Evolutionary conservation across 2,888 invertebrate species (phyloP), one percentile per base, ranked within the genome.

Genomic region (Amiota minor): DNA sequence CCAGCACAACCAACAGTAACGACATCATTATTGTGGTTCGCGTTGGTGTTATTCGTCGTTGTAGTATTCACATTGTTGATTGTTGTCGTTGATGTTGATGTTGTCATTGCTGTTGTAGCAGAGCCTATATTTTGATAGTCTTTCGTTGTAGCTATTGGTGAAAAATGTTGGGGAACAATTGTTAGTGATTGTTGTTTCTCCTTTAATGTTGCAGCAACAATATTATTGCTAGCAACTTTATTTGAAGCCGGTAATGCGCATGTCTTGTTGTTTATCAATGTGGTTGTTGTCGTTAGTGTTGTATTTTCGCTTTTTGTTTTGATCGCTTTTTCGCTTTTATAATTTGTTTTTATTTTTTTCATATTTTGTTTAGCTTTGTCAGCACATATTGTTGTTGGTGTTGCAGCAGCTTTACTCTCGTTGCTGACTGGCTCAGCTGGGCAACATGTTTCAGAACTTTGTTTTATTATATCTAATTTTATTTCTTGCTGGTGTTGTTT

Each of bases 361-460:
- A 74, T 75, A 77, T 59, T 78, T 77, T 76, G 77, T 67, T 20
- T 78, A 74, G 78, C 59, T 46, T 75, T 77, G 71, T 72, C 76
- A 47, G 73, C 45, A 75, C 68, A 1, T 75, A 70, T 71, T 61
- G 73, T 35, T 35, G 35, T 35, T 73, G 72, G 71, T 76, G 77
- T 62, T 61, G 72, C 64, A 77, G 76, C 59, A 9, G 20, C 23
- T 50, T 23, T 68, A 12, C n/a, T 23, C 14, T 62, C n/a, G 12
- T n/a, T 2, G 45, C 45, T 35, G 79, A 71, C 72, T 59, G 59
- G 62, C 35, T 75, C 74, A 46, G 18, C 49, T 77, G 82, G 81
- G 82, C 83, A 86, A 79, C 87, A 83, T 84, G 88, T 83, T 73
- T 82, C 82, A 59, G 81, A 81, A 75, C 77, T 80, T 64, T 82